Evolutionary conservation across 2,797 vertebrate species (phyloP).

Genomic region (Neomorphus geoffroyi): DNA sequence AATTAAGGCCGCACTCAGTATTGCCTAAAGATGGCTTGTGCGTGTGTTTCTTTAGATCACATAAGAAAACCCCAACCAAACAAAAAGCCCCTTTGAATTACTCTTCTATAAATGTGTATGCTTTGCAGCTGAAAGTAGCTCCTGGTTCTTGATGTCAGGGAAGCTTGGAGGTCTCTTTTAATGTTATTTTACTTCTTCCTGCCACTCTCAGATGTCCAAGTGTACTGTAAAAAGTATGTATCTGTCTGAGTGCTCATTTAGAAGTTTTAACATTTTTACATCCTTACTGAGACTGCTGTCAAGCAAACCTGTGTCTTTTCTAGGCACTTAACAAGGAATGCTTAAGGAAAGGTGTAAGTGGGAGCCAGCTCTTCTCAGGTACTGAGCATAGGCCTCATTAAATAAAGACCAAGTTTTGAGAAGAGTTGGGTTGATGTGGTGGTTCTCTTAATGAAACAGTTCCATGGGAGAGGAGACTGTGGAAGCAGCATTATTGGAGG

Average conservation of each 20-base stretch:
- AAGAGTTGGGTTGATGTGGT: background rate
- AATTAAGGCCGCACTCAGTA: background rate
- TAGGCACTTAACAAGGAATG: background rate
- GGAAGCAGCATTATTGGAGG: background rate
- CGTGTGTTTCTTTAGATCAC: background rate
- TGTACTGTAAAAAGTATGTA: background rate
- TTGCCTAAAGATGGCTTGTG: background rate
- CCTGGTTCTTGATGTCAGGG: background rate
- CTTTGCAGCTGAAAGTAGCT: background rate
- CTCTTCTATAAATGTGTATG: background rate
- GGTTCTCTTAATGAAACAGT: background rate
- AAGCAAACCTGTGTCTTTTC: background rate
- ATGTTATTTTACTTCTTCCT: background rate
- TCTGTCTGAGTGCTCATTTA: background rate
- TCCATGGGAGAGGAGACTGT: background rate
- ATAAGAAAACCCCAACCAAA: background rate
- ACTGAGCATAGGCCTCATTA: background rate
- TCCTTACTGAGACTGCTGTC: background rate
- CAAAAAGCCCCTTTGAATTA: background rate
- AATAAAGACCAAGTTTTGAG: background rate
- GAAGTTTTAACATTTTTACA: background rate
- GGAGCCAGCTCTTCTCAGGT: background rate
- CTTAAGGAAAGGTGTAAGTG: background rate
- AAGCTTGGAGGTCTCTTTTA: background rate
- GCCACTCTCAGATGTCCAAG: background rate